Conservation (phyloP, 2,797 vertebrate species). For the Onychomys leucogaster region DNA sequence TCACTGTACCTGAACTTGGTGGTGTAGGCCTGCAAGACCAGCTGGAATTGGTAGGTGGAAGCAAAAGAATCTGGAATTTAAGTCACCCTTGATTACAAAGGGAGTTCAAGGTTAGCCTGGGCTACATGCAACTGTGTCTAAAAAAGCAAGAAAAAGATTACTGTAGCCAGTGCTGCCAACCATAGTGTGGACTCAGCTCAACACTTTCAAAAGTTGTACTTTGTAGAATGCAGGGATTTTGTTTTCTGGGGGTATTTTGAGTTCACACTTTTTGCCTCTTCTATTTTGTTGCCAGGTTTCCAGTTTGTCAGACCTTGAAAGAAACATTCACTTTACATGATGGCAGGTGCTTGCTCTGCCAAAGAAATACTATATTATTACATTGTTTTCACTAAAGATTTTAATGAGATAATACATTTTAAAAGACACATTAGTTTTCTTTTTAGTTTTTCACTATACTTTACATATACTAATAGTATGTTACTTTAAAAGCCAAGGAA, state of each 20-base stretch:
- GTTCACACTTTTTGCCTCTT: not conserved
- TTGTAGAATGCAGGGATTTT: not conserved
- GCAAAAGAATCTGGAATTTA: not conserved
- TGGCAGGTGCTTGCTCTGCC: not conserved
- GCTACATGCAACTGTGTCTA: not conserved
- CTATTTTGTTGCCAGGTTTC: not conserved
- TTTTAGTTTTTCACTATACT: slow-evolving; percentile 31
- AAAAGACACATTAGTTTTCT: not conserved
- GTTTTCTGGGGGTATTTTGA: not conserved
- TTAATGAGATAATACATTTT: not conserved
- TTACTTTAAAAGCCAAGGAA: slow-evolving; percentile 59
- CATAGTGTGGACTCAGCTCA: not conserved
- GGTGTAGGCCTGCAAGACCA: not conserved
- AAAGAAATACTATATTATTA: slow-evolving; percentile 13
- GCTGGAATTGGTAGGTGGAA: not conserved
- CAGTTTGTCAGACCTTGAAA: slow-evolving; percentile 21
- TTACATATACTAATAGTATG: not conserved
- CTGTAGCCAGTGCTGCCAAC: not conserved
- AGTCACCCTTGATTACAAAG: not conserved
- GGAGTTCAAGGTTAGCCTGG: not conserved
- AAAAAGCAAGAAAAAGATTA: not conserved
- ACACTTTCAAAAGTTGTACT: not conserved
- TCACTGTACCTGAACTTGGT: not conserved
- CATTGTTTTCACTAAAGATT: slow-evolving; percentile 51
- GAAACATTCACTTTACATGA: not conserved